Evolutionary conservation across 2,888 invertebrate genomes (phyloP).

Genomic region (Polydrusus cervinus): DNA sequence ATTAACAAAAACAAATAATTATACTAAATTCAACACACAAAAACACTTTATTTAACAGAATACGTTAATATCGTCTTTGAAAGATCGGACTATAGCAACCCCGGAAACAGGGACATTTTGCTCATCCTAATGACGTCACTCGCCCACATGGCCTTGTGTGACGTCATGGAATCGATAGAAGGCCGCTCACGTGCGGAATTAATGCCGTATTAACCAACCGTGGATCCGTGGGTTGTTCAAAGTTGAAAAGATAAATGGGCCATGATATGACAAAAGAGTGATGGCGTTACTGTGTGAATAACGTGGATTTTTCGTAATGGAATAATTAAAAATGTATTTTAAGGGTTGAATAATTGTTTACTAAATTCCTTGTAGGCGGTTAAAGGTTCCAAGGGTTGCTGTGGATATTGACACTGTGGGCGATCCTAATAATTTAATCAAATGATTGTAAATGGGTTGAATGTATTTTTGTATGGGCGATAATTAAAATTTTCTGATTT

Average conservation of each 20-base stretch:
- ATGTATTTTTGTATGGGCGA: too few relatives aligned
- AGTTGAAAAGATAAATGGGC: slow-evolving; percentile 14
- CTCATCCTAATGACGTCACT: slow-evolving; percentile 43
- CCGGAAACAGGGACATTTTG: slow-evolving; percentile 25
- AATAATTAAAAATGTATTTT: background rate
- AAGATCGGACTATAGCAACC: slow-evolving; percentile 27
- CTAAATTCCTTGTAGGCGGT: too few relatives aligned
- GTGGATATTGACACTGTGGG: too few relatives aligned
- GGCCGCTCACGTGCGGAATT: slow-evolving; percentile 43
- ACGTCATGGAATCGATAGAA: slow-evolving; percentile 49
- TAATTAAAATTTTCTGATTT: too few relatives aligned
- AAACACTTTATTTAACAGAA: too few relatives aligned
- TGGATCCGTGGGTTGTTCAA: slow-evolving; percentile 38
- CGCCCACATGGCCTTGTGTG: slow-evolving; percentile 50
- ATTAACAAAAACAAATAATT: too few relatives aligned
- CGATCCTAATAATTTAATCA: too few relatives aligned
- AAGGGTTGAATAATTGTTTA: background rate
- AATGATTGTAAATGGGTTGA: too few relatives aligned
- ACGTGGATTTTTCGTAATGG: background rate
- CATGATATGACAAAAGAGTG: background rate
- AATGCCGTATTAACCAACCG: slow-evolving; percentile 32
- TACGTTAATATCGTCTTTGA: background rate
- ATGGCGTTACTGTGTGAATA: background rate
- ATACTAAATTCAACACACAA: too few relatives aligned
- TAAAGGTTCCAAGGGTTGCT: too few relatives aligned